Percentiles rank a stretch among this genome's conserved stretches.
Evolutionary conservation across 2,113 vertebrate genomes (phyloP).

Genomic region (Syrrhaptes paradoxus): DNA sequence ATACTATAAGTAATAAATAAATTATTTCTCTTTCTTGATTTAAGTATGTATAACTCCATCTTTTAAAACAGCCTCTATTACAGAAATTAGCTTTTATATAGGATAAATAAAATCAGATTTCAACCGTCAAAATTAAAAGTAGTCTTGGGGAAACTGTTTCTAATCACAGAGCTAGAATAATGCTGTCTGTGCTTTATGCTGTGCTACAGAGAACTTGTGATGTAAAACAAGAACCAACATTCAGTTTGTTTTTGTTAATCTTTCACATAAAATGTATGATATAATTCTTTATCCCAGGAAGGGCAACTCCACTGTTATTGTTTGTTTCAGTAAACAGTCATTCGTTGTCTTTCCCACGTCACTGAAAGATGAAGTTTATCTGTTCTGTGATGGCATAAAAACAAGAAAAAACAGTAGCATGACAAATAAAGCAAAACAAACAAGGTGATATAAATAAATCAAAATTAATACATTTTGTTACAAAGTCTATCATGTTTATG

Average conservation of each 20-base stretch:
- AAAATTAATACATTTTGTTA: not conserved
- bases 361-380: not conserved
- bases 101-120: constrained; percentile 32
- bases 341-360: not conserved
- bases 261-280: not conserved
- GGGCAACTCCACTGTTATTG: not conserved
- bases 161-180: not conserved
- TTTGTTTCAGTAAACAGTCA: not conserved
- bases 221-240: not conserved
- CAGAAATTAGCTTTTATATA: constrained; percentile 35
- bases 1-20: constrained; percentile 15
- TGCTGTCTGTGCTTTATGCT: not conserved
- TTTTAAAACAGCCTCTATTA: constrained; percentile 26
- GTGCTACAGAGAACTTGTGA: not conserved
- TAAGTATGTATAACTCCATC: constrained; percentile 34
- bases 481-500: not conserved
- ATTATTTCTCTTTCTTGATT: constrained; percentile 36
- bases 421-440: not conserved
- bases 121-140: not conserved
- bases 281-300: not conserved
- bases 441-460: not conserved
- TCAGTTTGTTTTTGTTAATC: not conserved
- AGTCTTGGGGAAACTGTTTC: not conserved
- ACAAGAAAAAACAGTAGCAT: not conserved
- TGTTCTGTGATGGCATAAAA: not conserved